Conservation (phyloP, 2,113 vertebrate species). For the Protobothrops mucrosquamatus region DNA sequence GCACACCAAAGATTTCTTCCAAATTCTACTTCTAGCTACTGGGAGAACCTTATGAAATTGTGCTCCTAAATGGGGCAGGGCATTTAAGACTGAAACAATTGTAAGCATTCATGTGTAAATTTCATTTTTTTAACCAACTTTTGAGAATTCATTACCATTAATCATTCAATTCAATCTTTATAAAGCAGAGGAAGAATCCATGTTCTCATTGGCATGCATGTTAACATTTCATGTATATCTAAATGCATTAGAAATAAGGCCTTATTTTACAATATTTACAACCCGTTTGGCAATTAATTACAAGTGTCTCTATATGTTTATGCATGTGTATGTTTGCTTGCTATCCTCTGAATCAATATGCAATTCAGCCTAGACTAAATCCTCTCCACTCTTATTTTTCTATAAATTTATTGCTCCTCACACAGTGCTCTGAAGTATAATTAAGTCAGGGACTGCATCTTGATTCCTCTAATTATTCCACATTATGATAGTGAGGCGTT, state of each 20-base stretch:
- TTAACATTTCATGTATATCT: not conserved
- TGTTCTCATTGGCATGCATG: not conserved
- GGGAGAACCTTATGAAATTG: not conserved
- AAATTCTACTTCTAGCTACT: not conserved
- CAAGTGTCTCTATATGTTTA: constrained; percentile 4
- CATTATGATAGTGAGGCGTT: not conserved
- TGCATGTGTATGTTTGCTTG: constrained; percentile 37
- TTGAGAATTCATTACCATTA: not conserved
- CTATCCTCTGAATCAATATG: constrained; percentile 53
- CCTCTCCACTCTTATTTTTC: constrained; percentile 55
- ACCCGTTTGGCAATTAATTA: constrained; percentile 39
- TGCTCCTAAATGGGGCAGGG: not conserved
- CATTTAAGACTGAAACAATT: not conserved
- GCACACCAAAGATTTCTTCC: not conserved
- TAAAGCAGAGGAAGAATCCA: not conserved
- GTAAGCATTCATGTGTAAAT: not conserved
- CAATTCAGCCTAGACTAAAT: constrained; percentile 44
- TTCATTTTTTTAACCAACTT: not conserved
- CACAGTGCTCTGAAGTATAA: constrained; percentile 55
- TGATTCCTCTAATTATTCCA: constrained; percentile 58
- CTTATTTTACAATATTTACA: constrained; percentile 43
- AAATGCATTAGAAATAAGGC: not conserved
- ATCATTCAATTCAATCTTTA: not conserved
- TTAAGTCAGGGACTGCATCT: constrained; percentile 58
- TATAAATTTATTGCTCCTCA: constrained; percentile 45